Evolutionary conservation across 2,797 vertebrate species (phyloP).

Genomic region (Cichlasoma orientale): DNA sequence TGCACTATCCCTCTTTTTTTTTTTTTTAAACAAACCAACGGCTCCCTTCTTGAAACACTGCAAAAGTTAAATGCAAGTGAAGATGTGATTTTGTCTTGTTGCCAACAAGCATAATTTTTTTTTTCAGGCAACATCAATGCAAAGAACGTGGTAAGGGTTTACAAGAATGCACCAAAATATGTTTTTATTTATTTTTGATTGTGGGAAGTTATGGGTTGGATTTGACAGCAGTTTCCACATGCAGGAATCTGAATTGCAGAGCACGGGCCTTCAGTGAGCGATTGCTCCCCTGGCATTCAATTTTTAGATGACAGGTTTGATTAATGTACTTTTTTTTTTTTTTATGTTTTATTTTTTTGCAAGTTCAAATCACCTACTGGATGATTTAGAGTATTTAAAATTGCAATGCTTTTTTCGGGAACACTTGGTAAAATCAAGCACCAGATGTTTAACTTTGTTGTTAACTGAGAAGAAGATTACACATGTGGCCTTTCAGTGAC

Average conservation of each 20-base stretch:
- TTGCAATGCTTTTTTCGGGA: background rate
- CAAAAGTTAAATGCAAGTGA: background rate
- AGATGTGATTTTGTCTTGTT: background rate
- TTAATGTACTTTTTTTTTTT: background rate
- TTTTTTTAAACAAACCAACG: conserved; percentile 10
- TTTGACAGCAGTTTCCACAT: conserved; percentile 7
- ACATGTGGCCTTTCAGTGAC: background rate
- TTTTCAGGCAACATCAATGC: background rate
- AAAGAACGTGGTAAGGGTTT: background rate
- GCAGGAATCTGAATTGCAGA: conserved; percentile 2
- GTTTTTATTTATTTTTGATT: background rate
- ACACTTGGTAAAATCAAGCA: background rate
- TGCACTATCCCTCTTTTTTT: conserved; percentile 19
- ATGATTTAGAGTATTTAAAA: background rate
- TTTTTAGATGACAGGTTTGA: background rate
- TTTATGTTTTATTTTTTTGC: background rate
- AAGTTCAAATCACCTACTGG: background rate
- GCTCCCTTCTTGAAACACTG: conserved; percentile 23
- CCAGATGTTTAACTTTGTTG: background rate
- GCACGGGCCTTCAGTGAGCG: background rate
- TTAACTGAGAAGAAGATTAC: background rate
- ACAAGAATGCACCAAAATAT: background rate
- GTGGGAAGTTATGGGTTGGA: background rate
- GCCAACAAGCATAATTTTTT: background rate
- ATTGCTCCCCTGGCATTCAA: background rate